Evolutionary conservation across 2,888 invertebrate genomes (phyloP).

Genomic region (Synergus gifuensis): DNA sequence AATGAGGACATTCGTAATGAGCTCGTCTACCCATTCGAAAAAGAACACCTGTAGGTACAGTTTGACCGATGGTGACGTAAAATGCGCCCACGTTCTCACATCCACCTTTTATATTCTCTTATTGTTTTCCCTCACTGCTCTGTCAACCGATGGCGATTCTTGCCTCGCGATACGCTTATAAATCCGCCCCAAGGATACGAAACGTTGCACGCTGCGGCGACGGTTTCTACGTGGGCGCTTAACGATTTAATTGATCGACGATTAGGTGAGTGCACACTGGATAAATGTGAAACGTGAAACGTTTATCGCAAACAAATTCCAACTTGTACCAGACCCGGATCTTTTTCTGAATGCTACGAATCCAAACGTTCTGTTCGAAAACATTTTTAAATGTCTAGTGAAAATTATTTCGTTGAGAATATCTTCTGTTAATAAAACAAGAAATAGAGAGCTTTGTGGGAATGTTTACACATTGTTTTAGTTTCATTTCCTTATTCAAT

Average conservation of each 20-base stretch:
- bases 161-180: conserved; percentile 42
- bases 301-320: conserved; percentile 17
- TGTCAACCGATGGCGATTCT: conserved; percentile 43
- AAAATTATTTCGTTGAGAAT: conserved; percentile 2
- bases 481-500: not conserved
- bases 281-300: conserved; percentile 28
- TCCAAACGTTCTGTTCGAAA: not conserved
- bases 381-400: not conserved
- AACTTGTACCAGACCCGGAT: not conserved
- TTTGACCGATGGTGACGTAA: conserved; percentile 40
- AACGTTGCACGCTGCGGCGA: conserved; percentile 10
- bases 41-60: conserved; percentile 39
- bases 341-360: conserved; percentile 14
- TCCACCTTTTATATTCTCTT: conserved; percentile 40
- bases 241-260: conserved; percentile 44
- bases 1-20: conserved; percentile 43
- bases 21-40: conserved; percentile 42
- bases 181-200: conserved; percentile 43
- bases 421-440: not conserved
- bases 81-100: conserved; percentile 38
- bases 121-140: conserved; percentile 37
- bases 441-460: not conserved
- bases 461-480: not conserved
- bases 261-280: conserved; percentile 30
- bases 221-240: conserved; percentile 39